Conservation (phyloP, 2,888 invertebrate genomes). For the Neocrepidodera transversa region DNA sequence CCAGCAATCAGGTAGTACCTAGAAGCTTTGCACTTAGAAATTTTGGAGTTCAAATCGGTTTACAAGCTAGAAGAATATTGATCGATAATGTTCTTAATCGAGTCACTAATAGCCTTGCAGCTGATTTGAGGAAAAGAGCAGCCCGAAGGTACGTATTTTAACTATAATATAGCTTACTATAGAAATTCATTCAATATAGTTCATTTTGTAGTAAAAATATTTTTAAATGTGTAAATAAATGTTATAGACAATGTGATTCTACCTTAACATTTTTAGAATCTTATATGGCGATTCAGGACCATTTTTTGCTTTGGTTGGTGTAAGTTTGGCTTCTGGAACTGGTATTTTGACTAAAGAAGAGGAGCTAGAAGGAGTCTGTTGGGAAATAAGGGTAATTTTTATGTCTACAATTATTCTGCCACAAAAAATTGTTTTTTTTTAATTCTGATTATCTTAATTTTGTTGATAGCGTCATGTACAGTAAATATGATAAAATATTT, state of each 20-base stretch:
- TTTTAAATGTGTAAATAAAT: too few species aligned
- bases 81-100: constrained; percentile 74
- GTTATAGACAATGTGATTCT: too few species aligned
- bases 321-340: constrained; percentile 75
- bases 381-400: constrained; percentile 73
- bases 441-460: too few species aligned
- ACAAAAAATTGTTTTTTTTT: too few species aligned
- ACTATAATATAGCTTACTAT: too few species aligned
- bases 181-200: too few species aligned
- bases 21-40: constrained; percentile 56
- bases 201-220: too few species aligned
- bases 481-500: too few species aligned
- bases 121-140: constrained; percentile 68
- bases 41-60: constrained; percentile 65
- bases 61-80: constrained; percentile 71
- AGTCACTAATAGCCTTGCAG: constrained; percentile 71
- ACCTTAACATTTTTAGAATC: constrained; percentile 62
- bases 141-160: constrained; percentile 62
- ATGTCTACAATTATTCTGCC: too few species aligned
- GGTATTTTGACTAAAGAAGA: constrained; percentile 79
- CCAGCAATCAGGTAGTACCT: constrained; percentile 45
- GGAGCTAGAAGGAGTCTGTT: constrained; percentile 78
- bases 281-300: constrained; percentile 75
- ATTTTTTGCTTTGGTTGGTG: constrained; percentile 77
- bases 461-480: too few species aligned